phyloP scores from a whole-genome alignment of 2,113 vertebrate genomes.

The Furnarius figulus region DNA sequence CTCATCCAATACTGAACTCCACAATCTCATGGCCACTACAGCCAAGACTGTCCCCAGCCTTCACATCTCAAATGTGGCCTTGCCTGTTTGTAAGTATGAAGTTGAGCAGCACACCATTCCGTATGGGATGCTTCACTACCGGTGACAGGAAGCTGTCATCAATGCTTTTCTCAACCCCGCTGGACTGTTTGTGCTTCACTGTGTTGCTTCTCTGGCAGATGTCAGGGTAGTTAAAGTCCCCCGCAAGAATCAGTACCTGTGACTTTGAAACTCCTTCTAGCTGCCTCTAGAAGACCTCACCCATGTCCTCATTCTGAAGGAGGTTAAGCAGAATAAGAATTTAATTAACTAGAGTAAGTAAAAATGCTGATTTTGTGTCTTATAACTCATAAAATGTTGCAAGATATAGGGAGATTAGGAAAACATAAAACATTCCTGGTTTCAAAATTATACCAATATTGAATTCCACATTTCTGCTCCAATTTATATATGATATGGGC shows the following conservation, averaged over 20 bases:
- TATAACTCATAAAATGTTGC: not conserved
- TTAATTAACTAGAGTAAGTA: not conserved
- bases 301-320: not conserved
- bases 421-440: not conserved
- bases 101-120: not conserved
- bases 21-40: not conserved
- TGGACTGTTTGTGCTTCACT: not conserved
- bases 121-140: not conserved
- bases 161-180: fast-evolving
- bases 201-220: not conserved
- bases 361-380: not conserved
- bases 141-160: no score
- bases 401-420: not conserved
- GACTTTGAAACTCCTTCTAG: not conserved
- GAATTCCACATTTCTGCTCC: not conserved
- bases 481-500: not conserved
- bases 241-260: not conserved
- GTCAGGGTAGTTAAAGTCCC: not conserved
- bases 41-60: not conserved
- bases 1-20: not conserved
- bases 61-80: not conserved
- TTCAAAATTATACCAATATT: not conserved
- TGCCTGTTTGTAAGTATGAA: not conserved
- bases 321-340: not conserved
- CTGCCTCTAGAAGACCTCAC: not conserved